A percentile compares a stretch with the other conserved stretches of the same genome.
Conservation (phyloP, 2,797 vertebrate species). For the Erpetoichthys calabaricus region DNA sequence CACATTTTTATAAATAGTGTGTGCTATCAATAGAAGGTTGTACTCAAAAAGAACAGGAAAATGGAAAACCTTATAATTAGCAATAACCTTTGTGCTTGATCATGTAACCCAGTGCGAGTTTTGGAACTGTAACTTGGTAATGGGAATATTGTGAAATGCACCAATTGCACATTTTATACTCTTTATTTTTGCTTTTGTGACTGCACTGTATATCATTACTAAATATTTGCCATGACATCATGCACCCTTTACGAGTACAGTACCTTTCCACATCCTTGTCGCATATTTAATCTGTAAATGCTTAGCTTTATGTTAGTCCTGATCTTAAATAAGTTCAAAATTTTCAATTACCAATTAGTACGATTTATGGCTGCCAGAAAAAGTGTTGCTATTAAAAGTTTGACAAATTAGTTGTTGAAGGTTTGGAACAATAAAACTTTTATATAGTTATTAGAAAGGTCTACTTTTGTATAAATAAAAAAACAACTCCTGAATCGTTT, state of each 20-base stretch:
- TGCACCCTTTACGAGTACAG: no score
- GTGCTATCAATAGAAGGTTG: conserved; percentile 8
- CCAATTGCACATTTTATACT: conserved; percentile 42
- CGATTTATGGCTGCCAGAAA: background rate
- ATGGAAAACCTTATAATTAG: conserved; percentile 39
- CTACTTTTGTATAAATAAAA: no score
- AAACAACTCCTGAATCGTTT: no score
- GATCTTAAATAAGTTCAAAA: no score
- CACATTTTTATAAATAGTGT: background rate
- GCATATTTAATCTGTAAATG: no score
- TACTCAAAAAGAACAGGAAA: conserved; percentile 18
- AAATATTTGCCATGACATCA: no score
- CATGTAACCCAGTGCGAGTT: conserved; percentile 20
- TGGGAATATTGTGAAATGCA: conserved; percentile 27
- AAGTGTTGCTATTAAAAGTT: conserved; percentile 23
- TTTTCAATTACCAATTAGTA: no score
- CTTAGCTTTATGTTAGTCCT: no score
- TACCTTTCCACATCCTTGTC: no score
- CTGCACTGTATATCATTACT: conserved; percentile 10
- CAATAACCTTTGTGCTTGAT: conserved; percentile 48
- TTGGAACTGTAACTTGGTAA: conserved; percentile 12
- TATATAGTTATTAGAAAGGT: conserved; percentile 18
- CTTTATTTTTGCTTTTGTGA: conserved; percentile 25
- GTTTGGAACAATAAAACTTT: conserved; percentile 26
- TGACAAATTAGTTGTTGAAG: conserved; percentile 26